These are phyloP conservation scores for Catostylus mosaicus DNA, from an alignment of 30 jellyfish, hydroid and myxozoan genomes.

Conservation along the genomic window DNA sequence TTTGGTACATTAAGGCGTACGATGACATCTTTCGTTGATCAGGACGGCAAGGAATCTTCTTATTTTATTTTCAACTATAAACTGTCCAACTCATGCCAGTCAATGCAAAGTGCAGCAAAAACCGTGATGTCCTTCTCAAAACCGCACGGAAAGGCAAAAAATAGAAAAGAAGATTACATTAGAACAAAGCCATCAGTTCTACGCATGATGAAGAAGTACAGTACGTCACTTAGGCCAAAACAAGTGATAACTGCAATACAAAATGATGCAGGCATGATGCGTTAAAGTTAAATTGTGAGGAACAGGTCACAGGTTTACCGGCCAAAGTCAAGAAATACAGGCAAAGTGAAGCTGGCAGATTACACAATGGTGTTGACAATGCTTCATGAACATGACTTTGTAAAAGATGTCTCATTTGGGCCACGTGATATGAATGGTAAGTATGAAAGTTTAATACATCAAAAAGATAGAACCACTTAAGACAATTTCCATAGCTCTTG, in stretches of 20 bases:
- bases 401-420: slow-evolving; percentile 4
- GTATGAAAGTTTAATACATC: not conserved
- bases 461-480: not conserved
- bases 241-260: not conserved
- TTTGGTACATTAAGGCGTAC: no score
- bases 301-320: slow-evolving; percentile 13
- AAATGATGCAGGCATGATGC: not conserved
- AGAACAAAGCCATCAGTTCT: not conserved
- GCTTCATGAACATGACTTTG: not conserved
- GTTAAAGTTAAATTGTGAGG: not conserved
- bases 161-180: not conserved
- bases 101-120: no score
- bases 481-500: not conserved
- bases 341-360: not conserved
- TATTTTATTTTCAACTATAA: no score
- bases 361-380: not conserved
- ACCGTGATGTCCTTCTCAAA: no score
- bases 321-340: slow-evolving; percentile 14
- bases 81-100: no score
- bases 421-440: not conserved
- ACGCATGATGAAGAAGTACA: not conserved
- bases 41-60: no score
- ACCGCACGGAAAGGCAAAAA: no score
- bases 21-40: no score
- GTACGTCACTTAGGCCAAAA: not conserved